Conservation (phyloP, 1,140 invertebrate species). For the Sycobia sp. region DNA sequence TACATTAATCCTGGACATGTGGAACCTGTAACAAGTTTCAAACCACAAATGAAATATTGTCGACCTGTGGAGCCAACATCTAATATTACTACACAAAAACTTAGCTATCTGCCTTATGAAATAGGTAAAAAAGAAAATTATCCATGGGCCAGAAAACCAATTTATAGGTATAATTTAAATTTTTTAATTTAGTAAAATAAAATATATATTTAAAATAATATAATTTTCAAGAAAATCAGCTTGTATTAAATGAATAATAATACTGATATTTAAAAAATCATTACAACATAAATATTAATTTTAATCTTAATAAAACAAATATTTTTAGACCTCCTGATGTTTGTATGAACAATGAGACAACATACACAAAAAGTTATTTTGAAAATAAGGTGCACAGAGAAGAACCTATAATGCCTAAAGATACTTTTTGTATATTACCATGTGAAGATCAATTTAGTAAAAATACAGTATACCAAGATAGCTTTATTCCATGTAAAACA, state of each 20-base stretch:
- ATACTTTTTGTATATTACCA: conserved; percentile 37
- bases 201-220: neutral
- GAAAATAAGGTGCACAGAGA: conserved; percentile 36
- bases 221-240: neutral
- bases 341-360: conserved; percentile 49
- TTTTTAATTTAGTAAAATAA: too few species aligned
- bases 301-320: neutral
- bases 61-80: conserved; percentile 61
- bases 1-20: conserved; percentile 46
- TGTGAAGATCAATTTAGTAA: conserved; percentile 40
- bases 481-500: conserved; percentile 41
- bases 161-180: conserved; percentile 42
- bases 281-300: too few species aligned
- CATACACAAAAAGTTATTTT: conserved; percentile 50
- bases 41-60: conserved; percentile 62
- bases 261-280: conserved; percentile 3
- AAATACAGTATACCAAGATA: conserved; percentile 52
- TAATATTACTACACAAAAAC: conserved; percentile 53
- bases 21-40: conserved; percentile 56
- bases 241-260: neutral
- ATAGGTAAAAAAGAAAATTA: conserved; percentile 43
- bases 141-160: conserved; percentile 50
- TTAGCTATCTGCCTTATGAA: conserved; percentile 50
- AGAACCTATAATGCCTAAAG: conserved; percentile 43
- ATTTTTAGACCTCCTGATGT: conserved; percentile 42